A percentile compares a stretch with the other conserved stretches of the same genome.
Evolutionary conservation across 2,113 vertebrate genomes (phyloP).

Genomic region (Quiscalus mexicanus): DNA sequence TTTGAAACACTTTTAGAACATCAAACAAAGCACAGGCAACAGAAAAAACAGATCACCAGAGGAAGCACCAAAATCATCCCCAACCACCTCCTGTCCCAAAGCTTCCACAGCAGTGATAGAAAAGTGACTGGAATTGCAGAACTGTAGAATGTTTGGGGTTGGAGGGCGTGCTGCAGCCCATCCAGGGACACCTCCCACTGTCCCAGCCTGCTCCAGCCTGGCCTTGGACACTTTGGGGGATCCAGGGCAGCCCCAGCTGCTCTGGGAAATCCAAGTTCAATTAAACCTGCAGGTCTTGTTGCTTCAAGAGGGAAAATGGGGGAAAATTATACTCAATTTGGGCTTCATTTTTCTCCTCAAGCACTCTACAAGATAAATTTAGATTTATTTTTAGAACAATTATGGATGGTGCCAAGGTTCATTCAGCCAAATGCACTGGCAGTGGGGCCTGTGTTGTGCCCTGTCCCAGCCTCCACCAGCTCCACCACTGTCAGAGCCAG

Average conservation of each 20-base stretch:
- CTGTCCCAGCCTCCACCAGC: not conserved
- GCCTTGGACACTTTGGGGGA: not conserved
- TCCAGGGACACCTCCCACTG: not conserved
- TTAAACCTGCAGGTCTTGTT: not conserved
- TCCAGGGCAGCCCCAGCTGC: not conserved
- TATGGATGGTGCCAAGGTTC: not conserved
- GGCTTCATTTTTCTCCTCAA: not conserved
- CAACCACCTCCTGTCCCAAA: not conserved
- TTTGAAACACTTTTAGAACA: not conserved
- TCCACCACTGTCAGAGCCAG: not conserved
- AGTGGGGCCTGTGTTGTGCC: not conserved
- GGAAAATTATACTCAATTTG: rapidly evolving
- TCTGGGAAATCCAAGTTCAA: not conserved
- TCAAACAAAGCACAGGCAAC: not conserved
- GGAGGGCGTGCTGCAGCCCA: not conserved
- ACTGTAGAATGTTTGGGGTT: not conserved
- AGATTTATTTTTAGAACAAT: not conserved
- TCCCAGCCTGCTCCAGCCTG: not conserved
- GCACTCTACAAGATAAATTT: not conserved
- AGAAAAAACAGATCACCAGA: not conserved
- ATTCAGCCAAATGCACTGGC: not conserved
- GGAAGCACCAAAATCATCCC: not conserved
- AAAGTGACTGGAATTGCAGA: not conserved
- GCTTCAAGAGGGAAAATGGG: not conserved
- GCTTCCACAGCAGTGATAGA: not conserved